phyloP scores from a whole-genome alignment of 1,140 invertebrate genomes.

The Scaptomyza pallida region DNA sequence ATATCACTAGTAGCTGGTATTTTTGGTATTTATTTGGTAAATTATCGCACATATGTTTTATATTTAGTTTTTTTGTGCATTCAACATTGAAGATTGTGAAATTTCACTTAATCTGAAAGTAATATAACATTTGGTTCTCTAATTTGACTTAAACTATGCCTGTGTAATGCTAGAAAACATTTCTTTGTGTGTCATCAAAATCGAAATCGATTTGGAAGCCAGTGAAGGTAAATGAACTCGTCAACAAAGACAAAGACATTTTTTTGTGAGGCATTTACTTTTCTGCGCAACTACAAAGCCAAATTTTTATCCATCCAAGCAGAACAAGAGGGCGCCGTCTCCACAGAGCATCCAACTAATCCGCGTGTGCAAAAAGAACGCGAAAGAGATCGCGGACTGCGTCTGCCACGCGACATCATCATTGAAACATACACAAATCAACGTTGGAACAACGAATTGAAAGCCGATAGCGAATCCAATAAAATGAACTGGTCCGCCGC shows the following conservation, averaged over 20 bases:
- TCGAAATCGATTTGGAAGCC: conserved; percentile 76
- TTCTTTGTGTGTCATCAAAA: conserved; percentile 81
- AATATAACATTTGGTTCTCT: conserved; percentile 41
- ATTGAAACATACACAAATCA: conserved; percentile 88
- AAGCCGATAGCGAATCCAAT: conserved; percentile 1
- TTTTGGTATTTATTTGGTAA: conserved; percentile 9
- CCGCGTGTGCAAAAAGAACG: conserved; percentile 75
- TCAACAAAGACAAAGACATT: conserved; percentile 34
- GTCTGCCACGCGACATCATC: conserved; percentile 87
- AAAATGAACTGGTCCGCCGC: conserved; percentile 80
- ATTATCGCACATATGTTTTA: not conserved
- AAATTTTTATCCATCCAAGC: not conserved
- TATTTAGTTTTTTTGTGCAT: conserved; percentile 12
- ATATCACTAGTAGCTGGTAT: conserved; percentile 6
- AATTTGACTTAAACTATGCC: conserved; percentile 60
- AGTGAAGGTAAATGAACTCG: conserved; percentile 51
- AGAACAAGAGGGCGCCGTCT: conserved; percentile 71
- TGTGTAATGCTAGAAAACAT: conserved; percentile 81
- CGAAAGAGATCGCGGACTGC: conserved; percentile 85
- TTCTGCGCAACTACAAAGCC: conserved; percentile 1
- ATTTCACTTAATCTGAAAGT: not conserved
- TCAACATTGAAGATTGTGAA: conserved; percentile 26
- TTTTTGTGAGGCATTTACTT: not conserved
- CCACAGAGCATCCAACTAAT: conserved; percentile 78
- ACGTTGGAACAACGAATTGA: conserved; percentile 80